phyloP scores from a whole-genome alignment of 2,888 invertebrate species.

The Orgyia antiqua region DNA sequence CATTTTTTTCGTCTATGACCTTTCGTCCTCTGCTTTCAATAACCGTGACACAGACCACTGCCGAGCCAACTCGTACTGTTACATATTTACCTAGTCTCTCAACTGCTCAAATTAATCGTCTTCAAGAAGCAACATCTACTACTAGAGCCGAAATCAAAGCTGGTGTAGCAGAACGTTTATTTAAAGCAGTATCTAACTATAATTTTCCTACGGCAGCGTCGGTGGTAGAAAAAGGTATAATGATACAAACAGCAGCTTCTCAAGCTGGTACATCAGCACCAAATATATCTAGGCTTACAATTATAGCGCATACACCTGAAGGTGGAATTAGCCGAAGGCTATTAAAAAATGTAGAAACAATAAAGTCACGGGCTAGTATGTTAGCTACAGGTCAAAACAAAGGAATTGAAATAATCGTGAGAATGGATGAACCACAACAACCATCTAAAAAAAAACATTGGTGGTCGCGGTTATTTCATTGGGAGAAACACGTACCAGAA shows the following conservation, averaged over 20 bases:
- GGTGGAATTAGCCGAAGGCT: slow-evolving; percentile 51
- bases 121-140: background rate
- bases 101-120: background rate
- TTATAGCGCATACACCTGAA: slow-evolving; percentile 45
- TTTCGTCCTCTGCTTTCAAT: slow-evolving; percentile 56
- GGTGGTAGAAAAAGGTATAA: slow-evolving; percentile 40
- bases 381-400: slow-evolving; percentile 16
- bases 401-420: slow-evolving; percentile 35
- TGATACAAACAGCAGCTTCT: slow-evolving; percentile 18
- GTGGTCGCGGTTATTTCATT: slow-evolving; percentile 47
- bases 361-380: slow-evolving; percentile 45
- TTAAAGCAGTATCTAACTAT: slow-evolving; percentile 25
- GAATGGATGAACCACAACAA: background rate
- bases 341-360: slow-evolving; percentile 54
- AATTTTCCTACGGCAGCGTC: slow-evolving; percentile 63
- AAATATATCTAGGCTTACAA: slow-evolving; percentile 34
- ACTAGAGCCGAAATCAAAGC: background rate
- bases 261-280: slow-evolving; percentile 35
- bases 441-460: slow-evolving; percentile 31
- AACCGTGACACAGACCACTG: slow-evolving; percentile 45
- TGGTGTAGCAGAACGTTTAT: slow-evolving; percentile 27
- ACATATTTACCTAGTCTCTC: slow-evolving; percentile 55
- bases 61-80: slow-evolving; percentile 55
- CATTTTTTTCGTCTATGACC: slow-evolving; percentile 55
- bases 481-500: slow-evolving; percentile 55